Evolutionary conservation across 2,797 vertebrate genomes (phyloP), one percentile per base, ranked within the genome.

Genomic region (Gorsachius magnificus): DNA sequence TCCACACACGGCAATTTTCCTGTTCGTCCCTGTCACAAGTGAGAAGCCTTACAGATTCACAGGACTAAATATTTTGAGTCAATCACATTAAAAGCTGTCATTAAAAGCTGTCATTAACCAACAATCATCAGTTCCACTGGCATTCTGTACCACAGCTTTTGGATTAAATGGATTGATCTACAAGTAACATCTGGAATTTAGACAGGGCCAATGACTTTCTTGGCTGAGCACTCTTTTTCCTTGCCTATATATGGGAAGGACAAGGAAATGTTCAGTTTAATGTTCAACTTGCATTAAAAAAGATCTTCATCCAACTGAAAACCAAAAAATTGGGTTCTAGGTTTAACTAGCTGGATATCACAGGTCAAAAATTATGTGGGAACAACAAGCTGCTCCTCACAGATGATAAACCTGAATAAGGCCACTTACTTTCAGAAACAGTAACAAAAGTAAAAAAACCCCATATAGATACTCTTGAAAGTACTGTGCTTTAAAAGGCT

Each of bases 31-130:
- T 61, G 43, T 77, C 69, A 56, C 43, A 60, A 70, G 18, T 74
- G n/a, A 84, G 78, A 91, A 70, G 38, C 29, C 60, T 76, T 14
- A 76, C 22, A 60, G 50, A 69, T 77, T 77, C 71, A 85, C 0
- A 1, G 35, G 54, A 63, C 35, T 69, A 89, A 87, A 15, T 60
- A 80, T 91, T 95, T 89, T 77, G 54, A 91, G 63, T 69, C 38
- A 76, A 74, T 24, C 28, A 66, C 48, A 85, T 80, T 60, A 83
- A 76, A 92, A 87, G 48, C 43, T 87, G 65, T 92, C 48, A 90
- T 95, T 86, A 97, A 81, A 92, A 87, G 48, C 43, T 87, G 65
- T 92, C 48, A 90, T 95, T 86, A 97, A 81, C 20, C 41, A 89
- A 80, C n/a, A 85, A 51, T 4, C 28, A 11, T 58, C 17, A 87